Evolutionary conservation across 1,140 invertebrate genomes (phyloP).

Genomic region (Drosophila nigromelanica): DNA sequence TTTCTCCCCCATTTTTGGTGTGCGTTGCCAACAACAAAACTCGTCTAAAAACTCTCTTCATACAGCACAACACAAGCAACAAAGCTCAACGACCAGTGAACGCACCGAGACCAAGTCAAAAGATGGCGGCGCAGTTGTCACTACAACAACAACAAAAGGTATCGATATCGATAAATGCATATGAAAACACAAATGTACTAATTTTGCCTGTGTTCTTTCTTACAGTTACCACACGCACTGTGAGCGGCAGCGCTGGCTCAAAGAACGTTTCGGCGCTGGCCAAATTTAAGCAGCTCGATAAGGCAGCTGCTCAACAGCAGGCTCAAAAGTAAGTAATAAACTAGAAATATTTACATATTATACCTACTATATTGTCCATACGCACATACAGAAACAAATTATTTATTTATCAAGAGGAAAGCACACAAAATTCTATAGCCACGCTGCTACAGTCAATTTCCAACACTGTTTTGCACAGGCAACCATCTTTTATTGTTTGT

Average conservation of each 20-base stretch:
- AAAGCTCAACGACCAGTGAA: slow-evolving; percentile 78
- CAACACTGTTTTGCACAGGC: background rate
- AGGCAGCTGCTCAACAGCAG: slow-evolving; percentile 88
- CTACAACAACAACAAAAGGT: slow-evolving; percentile 83
- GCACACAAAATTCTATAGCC: background rate
- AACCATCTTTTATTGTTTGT: no score
- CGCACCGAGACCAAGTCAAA: slow-evolving; percentile 80
- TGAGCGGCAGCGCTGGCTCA: slow-evolving; percentile 85
- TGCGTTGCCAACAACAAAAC: slow-evolving; percentile 42
- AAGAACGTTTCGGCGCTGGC: slow-evolving; percentile 93
- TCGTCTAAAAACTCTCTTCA: slow-evolving; percentile 67
- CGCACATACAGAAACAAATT: background rate
- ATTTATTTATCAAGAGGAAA: slow-evolving; percentile 10
- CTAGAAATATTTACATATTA: background rate
- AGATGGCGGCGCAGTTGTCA: slow-evolving; percentile 81
- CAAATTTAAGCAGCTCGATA: slow-evolving; percentile 95
- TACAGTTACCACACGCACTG: slow-evolving; percentile 88
- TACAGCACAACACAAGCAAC: slow-evolving; percentile 80
- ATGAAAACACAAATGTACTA: slow-evolving; percentile 31
- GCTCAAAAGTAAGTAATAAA: slow-evolving; percentile 88
- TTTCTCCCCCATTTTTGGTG: slow-evolving; percentile 36
- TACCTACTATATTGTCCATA: background rate
- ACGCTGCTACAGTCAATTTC: background rate
- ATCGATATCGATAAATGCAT: background rate
- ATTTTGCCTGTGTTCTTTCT: slow-evolving; percentile 54